Conservation (phyloP, 2,113 vertebrate species). For the Leptobrachium leishanense region DNA sequence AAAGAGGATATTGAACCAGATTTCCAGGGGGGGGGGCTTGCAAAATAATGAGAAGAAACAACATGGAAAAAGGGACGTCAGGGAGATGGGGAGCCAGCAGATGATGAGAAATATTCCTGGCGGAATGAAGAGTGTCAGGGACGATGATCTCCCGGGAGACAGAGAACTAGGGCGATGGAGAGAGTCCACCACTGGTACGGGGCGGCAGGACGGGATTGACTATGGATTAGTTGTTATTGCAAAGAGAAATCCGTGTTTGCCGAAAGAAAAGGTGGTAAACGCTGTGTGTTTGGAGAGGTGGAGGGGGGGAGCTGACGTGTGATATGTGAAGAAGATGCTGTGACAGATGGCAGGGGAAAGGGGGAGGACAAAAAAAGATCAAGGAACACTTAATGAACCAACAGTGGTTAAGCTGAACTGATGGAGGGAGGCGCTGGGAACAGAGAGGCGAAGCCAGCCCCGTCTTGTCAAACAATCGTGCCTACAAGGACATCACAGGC, state of each 20-base stretch:
- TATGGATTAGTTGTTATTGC: background rate
- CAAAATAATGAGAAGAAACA: background rate
- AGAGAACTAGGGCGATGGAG: slow-evolving; percentile 2
- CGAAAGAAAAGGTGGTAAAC: background rate
- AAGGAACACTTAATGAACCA: slow-evolving; percentile 24
- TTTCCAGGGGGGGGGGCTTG: background rate
- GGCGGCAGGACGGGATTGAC: background rate
- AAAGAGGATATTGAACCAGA: too few species aligned
- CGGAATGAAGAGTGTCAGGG: slow-evolving; percentile 3
- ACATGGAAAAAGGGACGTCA: background rate
- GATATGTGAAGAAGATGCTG: slow-evolving; percentile 9
- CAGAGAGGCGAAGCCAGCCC: background rate
- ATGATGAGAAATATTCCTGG: background rate
- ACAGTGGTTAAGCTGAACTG: slow-evolving; percentile 14
- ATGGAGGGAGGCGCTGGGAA: slow-evolving; percentile 5
- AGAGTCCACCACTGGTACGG: background rate
- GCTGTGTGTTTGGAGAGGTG: background rate
- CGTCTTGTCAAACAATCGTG: background rate
- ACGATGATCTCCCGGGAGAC: background rate
- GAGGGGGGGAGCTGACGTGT: slow-evolving; percentile 6
- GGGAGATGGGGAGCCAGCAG: slow-evolving; percentile 2
- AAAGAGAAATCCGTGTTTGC: background rate
- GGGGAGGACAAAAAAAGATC: background rate
- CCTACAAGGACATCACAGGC: slow-evolving; percentile 8
- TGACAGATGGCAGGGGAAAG: slow-evolving; percentile 31